A percentile compares a stretch with the other conserved stretches of the same genome.
These are phyloP conservation scores for Cochlearius cochlearius DNA, from an alignment of 2,113 vertebrate species.

Conservation along the genomic window DNA sequence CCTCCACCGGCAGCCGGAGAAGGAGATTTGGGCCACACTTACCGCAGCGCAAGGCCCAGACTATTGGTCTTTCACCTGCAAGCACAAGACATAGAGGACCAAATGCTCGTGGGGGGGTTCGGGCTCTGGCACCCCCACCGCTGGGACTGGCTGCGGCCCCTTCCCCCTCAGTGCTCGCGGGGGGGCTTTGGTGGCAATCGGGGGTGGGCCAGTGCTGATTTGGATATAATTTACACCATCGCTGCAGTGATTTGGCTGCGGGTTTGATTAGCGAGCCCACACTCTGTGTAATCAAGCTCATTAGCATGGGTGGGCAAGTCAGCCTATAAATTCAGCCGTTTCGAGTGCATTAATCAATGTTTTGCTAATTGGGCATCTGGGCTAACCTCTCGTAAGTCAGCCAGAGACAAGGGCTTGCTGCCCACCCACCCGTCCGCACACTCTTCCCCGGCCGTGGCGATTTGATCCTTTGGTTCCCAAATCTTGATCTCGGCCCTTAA, in stretches of 20 bases:
- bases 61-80: conserved; percentile 49
- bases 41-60: conserved; percentile 6
- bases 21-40: conserved; percentile 22
- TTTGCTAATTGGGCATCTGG: not conserved
- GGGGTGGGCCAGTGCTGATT: not conserved
- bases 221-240: not conserved
- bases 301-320: not conserved
- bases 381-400: not conserved
- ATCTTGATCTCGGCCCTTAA: not conserved
- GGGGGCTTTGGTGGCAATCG: fast-evolving
- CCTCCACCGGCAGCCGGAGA: not conserved
- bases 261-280: not conserved
- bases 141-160: not conserved
- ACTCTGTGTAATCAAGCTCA: not conserved
- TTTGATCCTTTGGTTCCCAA: not conserved
- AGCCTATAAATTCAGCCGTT: not conserved
- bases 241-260: not conserved
- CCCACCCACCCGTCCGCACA: fast-evolving
- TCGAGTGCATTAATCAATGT: not conserved
- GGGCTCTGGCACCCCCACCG: not conserved
- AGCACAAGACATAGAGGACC: conserved; percentile 40
- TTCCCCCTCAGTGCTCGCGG: fast-evolving
- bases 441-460: fast-evolving
- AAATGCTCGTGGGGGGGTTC: fast-evolving
- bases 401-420: fast-evolving